Percentiles rank a stretch among this genome's conserved stretches.
phyloP scores from a whole-genome alignment of 2,888 invertebrate genomes.

The Agrilus biguttatus region DNA sequence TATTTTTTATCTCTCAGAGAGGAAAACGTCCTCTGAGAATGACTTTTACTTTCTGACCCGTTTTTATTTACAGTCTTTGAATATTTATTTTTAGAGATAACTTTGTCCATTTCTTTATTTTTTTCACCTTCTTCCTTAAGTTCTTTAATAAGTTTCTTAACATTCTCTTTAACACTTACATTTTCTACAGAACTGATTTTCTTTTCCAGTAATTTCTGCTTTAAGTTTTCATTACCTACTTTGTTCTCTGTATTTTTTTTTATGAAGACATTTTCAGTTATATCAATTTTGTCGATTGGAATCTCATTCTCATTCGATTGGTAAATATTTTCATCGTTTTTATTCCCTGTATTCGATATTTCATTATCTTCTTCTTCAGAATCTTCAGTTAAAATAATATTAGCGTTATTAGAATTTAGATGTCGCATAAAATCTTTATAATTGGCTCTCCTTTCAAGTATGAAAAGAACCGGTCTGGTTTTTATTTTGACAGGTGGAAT shows the following conservation, averaged over 20 bases:
- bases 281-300: too few species aligned
- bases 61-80: not conserved
- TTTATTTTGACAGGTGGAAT: slow-evolving; percentile 67
- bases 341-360: not conserved
- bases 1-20: not conserved
- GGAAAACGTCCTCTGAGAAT: slow-evolving; percentile 1
- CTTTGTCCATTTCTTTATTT: slow-evolving; percentile 1
- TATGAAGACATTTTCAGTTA: too few species aligned
- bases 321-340: slow-evolving; percentile 2
- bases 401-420: slow-evolving; percentile 6
- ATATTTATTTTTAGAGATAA: slow-evolving; percentile 2
- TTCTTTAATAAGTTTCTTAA: slow-evolving; percentile 5
- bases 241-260: too few species aligned
- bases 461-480: slow-evolving; percentile 68
- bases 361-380: slow-evolving; percentile 1
- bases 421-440: slow-evolving; percentile 33
- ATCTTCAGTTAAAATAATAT: slow-evolving; percentile 24
- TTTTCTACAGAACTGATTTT: not conserved
- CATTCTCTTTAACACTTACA: slow-evolving; percentile 1
- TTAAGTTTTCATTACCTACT: too few species aligned
- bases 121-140: slow-evolving; percentile 4
- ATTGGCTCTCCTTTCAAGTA: slow-evolving; percentile 53
- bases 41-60: not conserved
- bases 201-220: too few species aligned
- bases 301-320: not conserved